Evolutionary conservation across 2,888 invertebrate species (phyloP).

Genomic region (Imbricaverruca yamaguchii): DNA sequence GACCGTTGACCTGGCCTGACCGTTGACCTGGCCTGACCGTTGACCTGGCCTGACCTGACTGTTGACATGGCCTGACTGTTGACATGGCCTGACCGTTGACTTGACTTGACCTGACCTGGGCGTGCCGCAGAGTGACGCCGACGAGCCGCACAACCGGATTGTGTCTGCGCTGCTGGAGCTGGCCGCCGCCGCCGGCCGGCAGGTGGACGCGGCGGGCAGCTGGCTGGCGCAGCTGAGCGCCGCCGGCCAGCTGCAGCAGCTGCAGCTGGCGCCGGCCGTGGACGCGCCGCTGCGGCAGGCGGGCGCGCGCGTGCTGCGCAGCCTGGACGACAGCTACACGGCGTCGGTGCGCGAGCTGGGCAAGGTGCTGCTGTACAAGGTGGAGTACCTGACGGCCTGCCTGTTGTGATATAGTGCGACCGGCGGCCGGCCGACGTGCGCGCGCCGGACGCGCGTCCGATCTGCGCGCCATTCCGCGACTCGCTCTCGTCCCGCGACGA

Average conservation of each 20-base stretch:
- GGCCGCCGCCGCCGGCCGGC: neutral
- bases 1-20: no score
- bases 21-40: no score
- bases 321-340: slow-evolving; percentile 47
- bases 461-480: neutral
- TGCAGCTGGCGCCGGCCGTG: neutral
- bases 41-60: no score
- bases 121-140: neutral
- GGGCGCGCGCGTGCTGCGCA: slow-evolving; percentile 14
- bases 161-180: neutral
- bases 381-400: slow-evolving; percentile 45
- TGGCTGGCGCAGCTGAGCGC: neutral
- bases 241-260: neutral
- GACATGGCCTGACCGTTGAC: no score
- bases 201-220: neutral
- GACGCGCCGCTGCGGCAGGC: neutral
- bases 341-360: slow-evolving; percentile 49
- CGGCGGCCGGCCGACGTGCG: neutral
- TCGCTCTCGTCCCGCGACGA: no score
- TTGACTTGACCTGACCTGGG: no score
- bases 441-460: neutral
- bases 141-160: neutral
- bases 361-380: slow-evolving; percentile 50
- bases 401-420: neutral
- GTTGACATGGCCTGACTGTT: no score